Percentiles rank a stretch among this genome's conserved stretches.
Conservation (phyloP, 2,113 vertebrate species). For the Castor canadensis region DNA sequence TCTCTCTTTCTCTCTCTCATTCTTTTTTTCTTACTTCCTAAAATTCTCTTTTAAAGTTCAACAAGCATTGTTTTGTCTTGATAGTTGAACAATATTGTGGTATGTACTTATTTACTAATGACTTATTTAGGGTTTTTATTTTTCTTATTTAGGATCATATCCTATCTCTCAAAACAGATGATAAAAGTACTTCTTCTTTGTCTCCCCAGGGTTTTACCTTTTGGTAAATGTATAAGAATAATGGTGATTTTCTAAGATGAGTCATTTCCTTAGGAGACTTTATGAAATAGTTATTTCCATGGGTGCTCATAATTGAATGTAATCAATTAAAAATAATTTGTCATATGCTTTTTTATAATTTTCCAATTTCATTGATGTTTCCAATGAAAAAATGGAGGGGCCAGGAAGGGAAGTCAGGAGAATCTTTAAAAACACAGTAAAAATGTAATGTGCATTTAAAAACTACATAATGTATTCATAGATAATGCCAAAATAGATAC, state of each 20-base stretch:
- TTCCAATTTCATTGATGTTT: constrained; percentile 46
- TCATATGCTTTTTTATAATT: background rate
- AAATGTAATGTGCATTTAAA: constrained; percentile 6
- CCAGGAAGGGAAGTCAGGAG: background rate
- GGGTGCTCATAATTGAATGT: background rate
- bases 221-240: background rate
- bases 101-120: constrained; percentile 15
- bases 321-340: constrained; percentile 51
- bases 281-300: constrained; percentile 30
- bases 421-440: constrained; percentile 11
- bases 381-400: background rate
- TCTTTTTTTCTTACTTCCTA: background rate
- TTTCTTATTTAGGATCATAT: constrained; percentile 17
- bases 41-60: constrained; percentile 41
- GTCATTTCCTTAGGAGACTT: background rate
- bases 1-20: background rate
- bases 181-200: background rate
- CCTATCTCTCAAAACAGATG: constrained; percentile 16
- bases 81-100: constrained; percentile 25
- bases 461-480: background rate
- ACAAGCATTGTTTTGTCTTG: background rate
- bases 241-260: background rate
- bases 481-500: background rate
- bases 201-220: background rate
- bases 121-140: background rate